Evolutionary conservation across 2,888 invertebrate species (phyloP).

Genomic region (Stenodema calcarata): DNA sequence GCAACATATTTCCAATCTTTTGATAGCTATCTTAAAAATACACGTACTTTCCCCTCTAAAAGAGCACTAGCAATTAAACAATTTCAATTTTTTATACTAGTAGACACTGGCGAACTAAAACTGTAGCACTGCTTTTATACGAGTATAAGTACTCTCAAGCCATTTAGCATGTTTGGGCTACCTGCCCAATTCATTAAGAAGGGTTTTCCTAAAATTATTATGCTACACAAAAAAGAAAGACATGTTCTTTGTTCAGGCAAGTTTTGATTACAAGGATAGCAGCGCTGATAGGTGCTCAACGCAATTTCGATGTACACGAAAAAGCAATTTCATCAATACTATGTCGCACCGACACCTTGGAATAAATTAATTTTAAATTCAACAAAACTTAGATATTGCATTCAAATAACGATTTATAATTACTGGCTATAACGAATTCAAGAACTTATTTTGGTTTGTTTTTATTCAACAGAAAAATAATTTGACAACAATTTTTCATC

Average conservation of each 20-base stretch:
- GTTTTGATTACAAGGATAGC: background rate
- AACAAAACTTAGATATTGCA: too few species aligned
- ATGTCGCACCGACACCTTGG: background rate
- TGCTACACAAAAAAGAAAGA: background rate
- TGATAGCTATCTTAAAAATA: background rate
- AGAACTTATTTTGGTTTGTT: too few species aligned
- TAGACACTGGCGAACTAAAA: background rate
- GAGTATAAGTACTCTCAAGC: background rate
- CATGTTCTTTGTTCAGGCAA: background rate
- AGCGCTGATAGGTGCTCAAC: background rate
- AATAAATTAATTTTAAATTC: too few species aligned
- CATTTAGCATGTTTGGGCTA: background rate
- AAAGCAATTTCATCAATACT: background rate
- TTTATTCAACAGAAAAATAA: too few species aligned
- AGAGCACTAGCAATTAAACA: background rate
- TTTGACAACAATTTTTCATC: too few species aligned
- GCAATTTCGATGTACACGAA: background rate
- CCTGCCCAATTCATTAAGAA: background rate
- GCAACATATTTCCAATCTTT: background rate
- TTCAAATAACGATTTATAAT: too few species aligned
- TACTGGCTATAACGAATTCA: too few species aligned
- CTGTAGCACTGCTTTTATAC: too few species aligned
- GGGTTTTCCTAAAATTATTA: background rate
- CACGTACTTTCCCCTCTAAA: background rate
- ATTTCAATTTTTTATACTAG: background rate